Base-by-base conservation (phyloP, 1,140 invertebrate genomes). In the Heterodera schachtii region DNA sequence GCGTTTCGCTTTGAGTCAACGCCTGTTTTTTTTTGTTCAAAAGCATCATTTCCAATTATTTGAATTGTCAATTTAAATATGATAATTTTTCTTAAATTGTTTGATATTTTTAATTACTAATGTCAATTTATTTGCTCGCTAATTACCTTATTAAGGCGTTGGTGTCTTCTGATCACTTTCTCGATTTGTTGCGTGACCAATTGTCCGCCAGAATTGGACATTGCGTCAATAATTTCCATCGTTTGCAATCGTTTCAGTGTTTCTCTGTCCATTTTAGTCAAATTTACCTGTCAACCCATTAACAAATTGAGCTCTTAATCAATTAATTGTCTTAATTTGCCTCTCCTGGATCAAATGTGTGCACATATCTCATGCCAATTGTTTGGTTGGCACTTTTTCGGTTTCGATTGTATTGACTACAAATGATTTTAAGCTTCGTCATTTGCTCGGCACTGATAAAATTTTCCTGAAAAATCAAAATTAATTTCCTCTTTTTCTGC, bases 301-400 rank as follows among this genome's bases (percentile, higher is more conserved):
- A 8, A 8, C 49, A 52, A 52, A 52, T 52, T 52, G 49, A 52
- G 6, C 49, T 52, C 11, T 52, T 52, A 52, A 52, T 52, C 11
- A 52, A 52, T 11, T 52, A 52, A 52, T 52, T 52, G 49, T 52
- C 0, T 8, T 52, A 19, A 46, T 71, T 71, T 71, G 69, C 31
- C 31, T 71, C 69, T 11, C 69, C 69, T 11, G 69, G 31, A 11
- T 41, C 8, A 71, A 71, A 71, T 41, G 19, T 16, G 69, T 71
- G 2, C n/a, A 71, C 69, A 19, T 71, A 71, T 41, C 43, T n/a
- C 69, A 71, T 71, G 41, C 69, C 69, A 46, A 71, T 71, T 11
- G 69, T 71, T 41, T 19, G 31, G 44, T 41, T 71, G 5, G 4
- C 69, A 46, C 6, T 71, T 46, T 41, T 46, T 0, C 69, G 3